phyloP scores from a whole-genome alignment of 2,888 invertebrate genomes.

The Temnothorax unifasciatus region DNA sequence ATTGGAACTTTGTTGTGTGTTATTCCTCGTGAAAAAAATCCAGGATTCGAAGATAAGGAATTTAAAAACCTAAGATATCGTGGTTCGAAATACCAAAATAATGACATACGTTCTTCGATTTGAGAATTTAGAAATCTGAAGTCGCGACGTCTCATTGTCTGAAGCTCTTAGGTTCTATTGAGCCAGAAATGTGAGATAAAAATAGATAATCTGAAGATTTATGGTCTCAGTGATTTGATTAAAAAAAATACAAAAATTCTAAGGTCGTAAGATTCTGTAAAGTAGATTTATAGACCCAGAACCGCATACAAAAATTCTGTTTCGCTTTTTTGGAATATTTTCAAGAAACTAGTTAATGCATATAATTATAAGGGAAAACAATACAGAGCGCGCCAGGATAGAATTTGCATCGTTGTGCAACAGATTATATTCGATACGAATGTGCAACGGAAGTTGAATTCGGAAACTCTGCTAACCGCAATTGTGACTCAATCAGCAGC shows the following conservation, averaged over 20 bases:
- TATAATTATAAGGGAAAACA: background rate
- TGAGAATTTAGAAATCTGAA: background rate
- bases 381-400: too few species aligned
- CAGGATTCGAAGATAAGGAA: background rate
- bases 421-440: background rate
- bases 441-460: background rate
- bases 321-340: background rate
- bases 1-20: background rate
- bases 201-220: background rate
- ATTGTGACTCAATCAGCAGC: background rate
- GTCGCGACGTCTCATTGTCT: too few species aligned
- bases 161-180: background rate
- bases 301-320: background rate
- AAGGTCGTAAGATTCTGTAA: background rate
- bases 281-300: background rate
- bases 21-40: background rate
- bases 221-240: background rate
- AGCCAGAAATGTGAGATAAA: background rate
- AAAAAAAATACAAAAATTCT: background rate
- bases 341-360: background rate
- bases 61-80: background rate
- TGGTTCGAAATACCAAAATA: background rate
- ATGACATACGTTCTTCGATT: background rate
- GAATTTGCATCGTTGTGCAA: background rate
- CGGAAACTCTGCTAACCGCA: conserved; percentile 5